Evolutionary conservation across 2,797 vertebrate species (phyloP).

Genomic region (Tarsius wallacei): DNA sequence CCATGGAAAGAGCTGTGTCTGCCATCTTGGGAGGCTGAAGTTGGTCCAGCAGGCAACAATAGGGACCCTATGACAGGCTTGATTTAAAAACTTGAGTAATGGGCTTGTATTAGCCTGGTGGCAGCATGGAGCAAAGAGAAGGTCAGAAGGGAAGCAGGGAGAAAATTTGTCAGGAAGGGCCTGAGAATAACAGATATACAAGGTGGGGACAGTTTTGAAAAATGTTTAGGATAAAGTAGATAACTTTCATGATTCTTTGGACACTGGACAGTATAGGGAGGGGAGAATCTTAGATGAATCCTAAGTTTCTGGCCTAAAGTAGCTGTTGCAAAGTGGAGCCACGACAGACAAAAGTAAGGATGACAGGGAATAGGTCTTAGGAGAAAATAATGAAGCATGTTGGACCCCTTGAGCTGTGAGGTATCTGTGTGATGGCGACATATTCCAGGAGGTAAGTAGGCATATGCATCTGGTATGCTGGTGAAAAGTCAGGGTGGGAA

Average conservation of each 20-base stretch:
- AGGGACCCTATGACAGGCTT: background rate
- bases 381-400: background rate
- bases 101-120: background rate
- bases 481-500: background rate
- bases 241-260: background rate
- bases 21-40: background rate
- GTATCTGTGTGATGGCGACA: background rate
- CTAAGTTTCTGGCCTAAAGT: background rate
- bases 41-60: background rate
- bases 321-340: background rate
- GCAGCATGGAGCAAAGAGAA: background rate
- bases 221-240: background rate
- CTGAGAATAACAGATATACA: background rate
- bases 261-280: background rate
- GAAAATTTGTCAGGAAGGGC: background rate
- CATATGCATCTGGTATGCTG: background rate
- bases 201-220: background rate
- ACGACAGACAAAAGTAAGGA: background rate
- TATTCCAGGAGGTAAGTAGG: background rate
- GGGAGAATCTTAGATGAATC: background rate
- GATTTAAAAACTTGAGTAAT: background rate
- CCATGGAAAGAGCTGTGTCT: background rate
- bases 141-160: background rate
- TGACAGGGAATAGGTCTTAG: background rate
- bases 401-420: background rate